phyloP scores from a whole-genome alignment of 2,888 invertebrate genomes.

The Eristalinus aeneus region DNA sequence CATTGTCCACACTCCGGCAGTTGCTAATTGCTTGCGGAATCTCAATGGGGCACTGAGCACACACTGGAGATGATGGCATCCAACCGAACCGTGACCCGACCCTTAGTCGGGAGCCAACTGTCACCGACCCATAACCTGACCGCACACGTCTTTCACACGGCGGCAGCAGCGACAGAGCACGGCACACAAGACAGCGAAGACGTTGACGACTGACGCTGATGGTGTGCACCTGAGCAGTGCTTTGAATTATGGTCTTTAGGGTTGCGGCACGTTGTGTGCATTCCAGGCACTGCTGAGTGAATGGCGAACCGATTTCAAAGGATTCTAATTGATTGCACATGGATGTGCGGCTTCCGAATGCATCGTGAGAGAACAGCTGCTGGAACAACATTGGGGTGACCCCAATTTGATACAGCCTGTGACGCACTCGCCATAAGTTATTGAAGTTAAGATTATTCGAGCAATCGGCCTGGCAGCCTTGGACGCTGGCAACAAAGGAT shows the following conservation, averaged over 20 bases:
- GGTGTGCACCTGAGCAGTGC: conserved; percentile 6
- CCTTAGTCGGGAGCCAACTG: conserved; percentile 3
- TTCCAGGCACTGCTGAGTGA: conserved; percentile 39
- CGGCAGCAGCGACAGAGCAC: too few species aligned
- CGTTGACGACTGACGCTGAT: conserved; percentile 1
- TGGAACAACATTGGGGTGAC: conserved; percentile 41
- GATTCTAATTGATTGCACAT: conserved; percentile 63
- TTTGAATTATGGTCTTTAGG: conserved; percentile 58
- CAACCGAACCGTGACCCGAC: conserved; percentile 42
- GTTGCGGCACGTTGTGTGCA: conserved; percentile 21
- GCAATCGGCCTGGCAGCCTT: neutral
- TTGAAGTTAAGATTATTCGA: conserved; percentile 62
- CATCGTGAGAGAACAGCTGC: neutral
- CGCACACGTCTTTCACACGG: conserved; percentile 37
- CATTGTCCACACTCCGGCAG: neutral
- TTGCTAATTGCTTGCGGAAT: conserved; percentile 63
- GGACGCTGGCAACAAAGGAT: conserved; percentile 11
- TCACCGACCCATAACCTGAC: conserved; percentile 18
- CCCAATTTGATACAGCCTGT: conserved; percentile 34
- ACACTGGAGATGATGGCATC: conserved; percentile 16
- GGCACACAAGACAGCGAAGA: conserved; percentile 24
- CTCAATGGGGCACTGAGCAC: conserved; percentile 57
- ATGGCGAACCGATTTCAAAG: conserved; percentile 65
- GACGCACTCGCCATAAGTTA: conserved; percentile 39
- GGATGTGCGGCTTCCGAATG: conserved; percentile 22